Evolutionary conservation across 2,888 invertebrate species (phyloP).

Genomic region (Zaprionus bogoriensis): DNA sequence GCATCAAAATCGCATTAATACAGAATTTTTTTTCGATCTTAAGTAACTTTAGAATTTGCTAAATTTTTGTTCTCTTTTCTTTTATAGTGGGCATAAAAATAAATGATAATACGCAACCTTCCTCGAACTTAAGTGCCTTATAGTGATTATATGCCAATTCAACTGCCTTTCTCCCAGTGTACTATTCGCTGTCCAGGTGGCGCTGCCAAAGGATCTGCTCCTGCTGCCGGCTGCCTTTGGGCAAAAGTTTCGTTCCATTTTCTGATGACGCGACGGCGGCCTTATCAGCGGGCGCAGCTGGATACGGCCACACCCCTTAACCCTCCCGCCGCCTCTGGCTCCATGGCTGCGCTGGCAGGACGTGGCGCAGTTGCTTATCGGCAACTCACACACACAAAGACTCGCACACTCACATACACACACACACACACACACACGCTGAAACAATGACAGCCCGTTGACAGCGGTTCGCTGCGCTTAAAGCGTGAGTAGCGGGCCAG

Average conservation of each 20-base stretch:
- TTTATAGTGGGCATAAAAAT: no score
- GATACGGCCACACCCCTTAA: slow-evolving; percentile 25
- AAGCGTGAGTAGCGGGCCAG: slow-evolving; percentile 1
- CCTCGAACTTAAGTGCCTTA: no score
- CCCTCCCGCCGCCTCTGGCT: background rate
- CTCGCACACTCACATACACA: slow-evolving; percentile 23
- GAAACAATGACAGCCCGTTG: slow-evolving; percentile 73
- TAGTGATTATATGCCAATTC: no score
- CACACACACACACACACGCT: slow-evolving; percentile 18
- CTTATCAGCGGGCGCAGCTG: slow-evolving; percentile 67
- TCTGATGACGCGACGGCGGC: slow-evolving; percentile 49
- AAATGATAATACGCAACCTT: no score
- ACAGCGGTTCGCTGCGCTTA: slow-evolving; percentile 38
- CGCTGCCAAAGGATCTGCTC: background rate
- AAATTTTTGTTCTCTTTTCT: no score
- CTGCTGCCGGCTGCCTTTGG: background rate
- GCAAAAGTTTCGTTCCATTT: slow-evolving; percentile 31
- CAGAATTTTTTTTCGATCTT: no score
- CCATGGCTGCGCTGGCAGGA: slow-evolving; percentile 36
- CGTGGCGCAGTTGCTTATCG: slow-evolving; percentile 66
- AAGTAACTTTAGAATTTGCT: no score
- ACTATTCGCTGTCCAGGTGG: slow-evolving; percentile 44
- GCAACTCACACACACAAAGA: slow-evolving; percentile 36
- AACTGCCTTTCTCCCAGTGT: background rate
- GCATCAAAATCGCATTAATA: no score